These are phyloP conservation scores for Coboldia fuscipes DNA, from an alignment of 1,140 invertebrate genomes.

Conservation along the genomic window DNA sequence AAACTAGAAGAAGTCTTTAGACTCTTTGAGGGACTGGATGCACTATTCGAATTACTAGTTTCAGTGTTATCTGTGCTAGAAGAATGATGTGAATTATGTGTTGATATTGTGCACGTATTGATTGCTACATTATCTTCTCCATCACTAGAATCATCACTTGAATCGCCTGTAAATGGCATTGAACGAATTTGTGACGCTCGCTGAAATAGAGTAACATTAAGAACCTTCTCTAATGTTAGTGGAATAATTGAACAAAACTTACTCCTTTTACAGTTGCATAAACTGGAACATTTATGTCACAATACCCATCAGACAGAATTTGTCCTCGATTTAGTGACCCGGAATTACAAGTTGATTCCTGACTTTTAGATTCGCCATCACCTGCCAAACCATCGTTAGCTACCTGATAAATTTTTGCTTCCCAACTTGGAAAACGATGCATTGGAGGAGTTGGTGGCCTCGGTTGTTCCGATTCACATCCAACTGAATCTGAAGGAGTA, in stretches of 20 bases:
- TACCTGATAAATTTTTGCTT: constrained; percentile 82
- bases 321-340: constrained; percentile 21
- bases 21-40: constrained; percentile 62
- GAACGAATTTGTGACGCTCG: constrained; percentile 87
- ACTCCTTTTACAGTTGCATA: constrained; percentile 91
- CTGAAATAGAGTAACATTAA: constrained; percentile 24
- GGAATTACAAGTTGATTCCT: constrained; percentile 1
- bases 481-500: constrained; percentile 20
- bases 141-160: constrained; percentile 84
- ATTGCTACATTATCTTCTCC: constrained; percentile 45
- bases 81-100: constrained; percentile 21
- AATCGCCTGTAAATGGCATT: constrained; percentile 86
- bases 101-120: constrained; percentile 18
- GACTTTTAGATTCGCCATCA: constrained; percentile 5
- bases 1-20: constrained; percentile 63
- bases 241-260: constrained; percentile 11
- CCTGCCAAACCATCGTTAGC: constrained; percentile 58
- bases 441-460: constrained; percentile 74
- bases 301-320: constrained; percentile 41
- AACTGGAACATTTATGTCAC: constrained; percentile 76
- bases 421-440: constrained; percentile 78
- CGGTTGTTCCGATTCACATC: constrained; percentile 19
- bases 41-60: constrained; percentile 32
- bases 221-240: not conserved
- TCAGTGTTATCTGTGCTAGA: constrained; percentile 26